Evolutionary conservation across 2,797 vertebrate species (phyloP).

Genomic region (Anguilla anguilla): DNA sequence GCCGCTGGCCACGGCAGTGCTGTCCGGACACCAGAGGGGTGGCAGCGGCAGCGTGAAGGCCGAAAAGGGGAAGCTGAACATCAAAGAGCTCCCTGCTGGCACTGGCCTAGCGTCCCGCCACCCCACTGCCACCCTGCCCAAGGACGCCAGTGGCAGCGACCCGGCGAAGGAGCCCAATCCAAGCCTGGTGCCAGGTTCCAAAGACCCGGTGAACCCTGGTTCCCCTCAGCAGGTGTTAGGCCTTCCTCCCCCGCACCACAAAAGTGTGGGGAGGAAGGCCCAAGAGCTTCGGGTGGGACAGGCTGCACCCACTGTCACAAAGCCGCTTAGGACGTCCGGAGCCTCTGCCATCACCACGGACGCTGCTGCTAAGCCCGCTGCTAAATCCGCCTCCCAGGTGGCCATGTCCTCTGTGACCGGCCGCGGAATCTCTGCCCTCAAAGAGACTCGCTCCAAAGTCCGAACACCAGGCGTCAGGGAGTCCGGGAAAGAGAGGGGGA

Average conservation of each 20-base stretch:
- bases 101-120: constrained; percentile 66
- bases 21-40: constrained; percentile 69
- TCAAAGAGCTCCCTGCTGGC: constrained; percentile 68
- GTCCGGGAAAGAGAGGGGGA: constrained; percentile 72
- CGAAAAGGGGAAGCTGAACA: constrained; percentile 72
- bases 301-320: constrained; percentile 58
- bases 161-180: constrained; percentile 68
- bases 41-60: constrained; percentile 65
- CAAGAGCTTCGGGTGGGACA: constrained; percentile 64
- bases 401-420: constrained; percentile 51
- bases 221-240: constrained; percentile 56
- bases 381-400: constrained; percentile 66
- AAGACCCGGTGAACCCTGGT: constrained; percentile 62
- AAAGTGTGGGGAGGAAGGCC: constrained; percentile 67
- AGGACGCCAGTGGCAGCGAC: constrained; percentile 57
- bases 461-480: constrained; percentile 69
- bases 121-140: constrained; percentile 57
- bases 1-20: constrained; percentile 70
- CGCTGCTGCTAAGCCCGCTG: constrained; percentile 68
- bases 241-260: constrained; percentile 52
- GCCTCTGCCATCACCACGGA: constrained; percentile 52
- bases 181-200: constrained; percentile 43
- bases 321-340: constrained; percentile 67
- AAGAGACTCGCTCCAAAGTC: constrained; percentile 78
- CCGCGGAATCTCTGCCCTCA: constrained; percentile 62